A percentile compares a stretch with the other conserved stretches of the same genome.
Evolutionary conservation across 2,797 vertebrate species (phyloP).

Genomic region (Lates japonicus): DNA sequence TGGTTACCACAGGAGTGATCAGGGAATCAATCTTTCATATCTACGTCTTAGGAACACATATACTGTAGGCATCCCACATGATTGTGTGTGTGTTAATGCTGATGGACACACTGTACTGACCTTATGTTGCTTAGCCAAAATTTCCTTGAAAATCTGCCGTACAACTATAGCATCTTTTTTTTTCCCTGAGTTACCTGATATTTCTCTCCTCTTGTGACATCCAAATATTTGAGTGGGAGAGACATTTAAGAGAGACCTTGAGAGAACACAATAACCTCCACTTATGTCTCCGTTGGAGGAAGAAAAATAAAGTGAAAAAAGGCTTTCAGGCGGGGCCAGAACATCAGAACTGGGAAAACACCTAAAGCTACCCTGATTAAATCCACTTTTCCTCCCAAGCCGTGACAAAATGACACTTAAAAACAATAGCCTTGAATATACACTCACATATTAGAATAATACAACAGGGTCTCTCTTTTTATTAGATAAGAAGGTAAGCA

Average conservation of each 20-base stretch:
- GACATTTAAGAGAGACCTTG: constrained; percentile 82
- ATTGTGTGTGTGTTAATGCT: constrained; percentile 32
- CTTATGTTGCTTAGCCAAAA: constrained; percentile 5
- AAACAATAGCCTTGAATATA: constrained; percentile 78
- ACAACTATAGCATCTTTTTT: constrained; percentile 26
- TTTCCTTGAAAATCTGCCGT: constrained; percentile 44
- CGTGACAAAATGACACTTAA: constrained; percentile 80
- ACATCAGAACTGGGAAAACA: constrained; percentile 83
- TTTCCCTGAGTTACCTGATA: constrained; percentile 75
- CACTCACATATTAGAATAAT: constrained; percentile 77
- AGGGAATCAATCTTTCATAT: constrained; percentile 42
- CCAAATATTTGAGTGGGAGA: constrained; percentile 85
- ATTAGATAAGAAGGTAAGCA: constrained; percentile 78
- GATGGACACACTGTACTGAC: not conserved
- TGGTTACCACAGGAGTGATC: constrained; percentile 35
- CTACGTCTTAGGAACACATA: constrained; percentile 19
- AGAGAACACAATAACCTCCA: constrained; percentile 81
- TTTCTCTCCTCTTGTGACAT: constrained; percentile 82
- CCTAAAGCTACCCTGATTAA: constrained; percentile 81
- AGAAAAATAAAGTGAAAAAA: constrained; percentile 67
- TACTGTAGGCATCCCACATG: not conserved
- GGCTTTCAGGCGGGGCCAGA: constrained; percentile 51
- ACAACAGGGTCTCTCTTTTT: constrained; percentile 76
- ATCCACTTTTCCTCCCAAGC: constrained; percentile 77
- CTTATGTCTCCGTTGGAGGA: constrained; percentile 74